Base-by-base conservation (phyloP, 2,113 vertebrate species). In the Corythoichthys haematopterus region DNA sequence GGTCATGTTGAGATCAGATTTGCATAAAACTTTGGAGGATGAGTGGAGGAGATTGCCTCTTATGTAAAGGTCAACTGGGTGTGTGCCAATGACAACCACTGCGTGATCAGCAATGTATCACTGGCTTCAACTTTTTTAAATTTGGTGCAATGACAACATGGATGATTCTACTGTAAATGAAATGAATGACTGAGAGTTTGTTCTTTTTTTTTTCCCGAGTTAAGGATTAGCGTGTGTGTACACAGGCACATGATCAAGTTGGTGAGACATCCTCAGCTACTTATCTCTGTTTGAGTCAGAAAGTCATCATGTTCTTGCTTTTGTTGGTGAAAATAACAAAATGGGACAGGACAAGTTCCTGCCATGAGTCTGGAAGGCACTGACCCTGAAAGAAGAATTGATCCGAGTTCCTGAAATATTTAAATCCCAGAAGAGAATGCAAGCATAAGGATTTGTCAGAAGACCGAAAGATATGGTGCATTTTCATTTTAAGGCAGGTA, bases 291-390 rank as follows among this genome's bases (percentile, higher is more conserved):
- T 89, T 90, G 87, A 78, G 80, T 87, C 80, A 81, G 80, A 85
- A 88, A 90, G 84, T 81, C 85, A 88, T 78, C 86, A 85, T 75
- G 80, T 88, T 85, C 88, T 90, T 82, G 83, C 69, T 68, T 88
- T 85, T 88, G 88, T 88, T 91, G 79, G 84, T 79, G 86, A 88
- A 92, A 92, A 87, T 80, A 90, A 90, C 85, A 91, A 6, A 45
- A 36, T 35, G 70, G 70, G 74, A 70, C 68, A 71, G 70, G 68
- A 74, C n/a, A 62, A 69, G 33, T 12, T 51, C 75, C 66, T 86
- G 68, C 73, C 75, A 81, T 61, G 59, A 74, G 70, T 61, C 79
- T 75, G 81, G 28, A 64, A 50, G 82, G 79, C 75, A 79, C 55
- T 82, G 77, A 78, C 76, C 75, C 80, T 57, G 64, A 45, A 76